These are phyloP conservation scores for Falco rusticolus DNA, from an alignment of 2,797 vertebrate species.

Conservation along the genomic window DNA sequence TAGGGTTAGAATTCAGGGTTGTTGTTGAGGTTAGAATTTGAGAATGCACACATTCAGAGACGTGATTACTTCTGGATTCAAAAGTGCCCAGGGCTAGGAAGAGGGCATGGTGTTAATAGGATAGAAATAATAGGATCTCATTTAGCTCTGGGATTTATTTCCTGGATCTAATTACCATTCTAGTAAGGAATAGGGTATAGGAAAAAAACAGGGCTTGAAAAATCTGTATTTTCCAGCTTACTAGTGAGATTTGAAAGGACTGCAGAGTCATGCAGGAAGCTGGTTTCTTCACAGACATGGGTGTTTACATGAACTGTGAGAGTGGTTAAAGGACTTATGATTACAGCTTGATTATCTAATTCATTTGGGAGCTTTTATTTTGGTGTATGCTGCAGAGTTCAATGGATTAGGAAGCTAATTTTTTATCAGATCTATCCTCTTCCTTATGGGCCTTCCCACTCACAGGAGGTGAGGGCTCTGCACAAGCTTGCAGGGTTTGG, in stretches of 20 bases:
- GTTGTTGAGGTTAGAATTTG: conserved; percentile 34
- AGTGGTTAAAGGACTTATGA: background rate
- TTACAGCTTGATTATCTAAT: background rate
- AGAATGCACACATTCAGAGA: conserved; percentile 37
- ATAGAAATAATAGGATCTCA: conserved; percentile 60
- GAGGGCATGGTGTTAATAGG: conserved; percentile 52
- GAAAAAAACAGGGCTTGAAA: background rate
- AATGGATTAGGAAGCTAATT: background rate
- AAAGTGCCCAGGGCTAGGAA: conserved; percentile 43
- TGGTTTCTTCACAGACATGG: background rate
- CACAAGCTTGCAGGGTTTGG: background rate
- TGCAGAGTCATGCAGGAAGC: background rate
- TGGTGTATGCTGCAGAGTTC: background rate
- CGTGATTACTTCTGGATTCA: conserved; percentile 44
- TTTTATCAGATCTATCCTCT: background rate
- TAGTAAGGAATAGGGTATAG: background rate
- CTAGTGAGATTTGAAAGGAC: background rate
- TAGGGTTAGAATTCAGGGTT: conserved; percentile 31
- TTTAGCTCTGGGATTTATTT: conserved; percentile 52
- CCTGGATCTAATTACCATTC: conserved; percentile 45
- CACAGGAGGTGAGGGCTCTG: background rate
- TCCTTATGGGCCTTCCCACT: background rate
- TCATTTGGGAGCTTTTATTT: background rate
- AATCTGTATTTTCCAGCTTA: conserved; percentile 1
- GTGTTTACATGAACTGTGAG: background rate